A percentile compares a stretch with the other conserved stretches of the same genome.
These are phyloP conservation scores for Xestia xanthographa DNA, from an alignment of 2,888 invertebrate species.

Conservation along the genomic window DNA sequence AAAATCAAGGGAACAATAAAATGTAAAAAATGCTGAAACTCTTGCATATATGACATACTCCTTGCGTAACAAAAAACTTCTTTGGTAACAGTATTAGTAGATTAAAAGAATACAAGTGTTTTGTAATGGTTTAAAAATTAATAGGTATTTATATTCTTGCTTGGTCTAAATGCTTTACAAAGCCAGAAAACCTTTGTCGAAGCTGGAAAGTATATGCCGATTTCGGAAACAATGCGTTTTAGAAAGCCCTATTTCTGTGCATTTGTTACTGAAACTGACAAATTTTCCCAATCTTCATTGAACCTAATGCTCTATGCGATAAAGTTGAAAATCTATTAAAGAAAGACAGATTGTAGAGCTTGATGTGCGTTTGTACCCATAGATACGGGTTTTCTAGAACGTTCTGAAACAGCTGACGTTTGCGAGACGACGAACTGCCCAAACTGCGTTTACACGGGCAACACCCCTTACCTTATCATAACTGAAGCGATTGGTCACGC, in stretches of 20 bases:
- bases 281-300: too few relatives aligned
- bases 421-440: neutral
- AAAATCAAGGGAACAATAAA: neutral
- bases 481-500: neutral
- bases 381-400: neutral
- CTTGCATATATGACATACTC: slow-evolving; percentile 12
- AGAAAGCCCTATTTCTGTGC: neutral
- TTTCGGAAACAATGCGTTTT: neutral
- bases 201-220: neutral
- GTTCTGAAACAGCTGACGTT: neutral
- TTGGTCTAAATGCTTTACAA: neutral
- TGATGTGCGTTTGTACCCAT: neutral
- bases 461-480: neutral
- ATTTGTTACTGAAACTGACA: neutral
- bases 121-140: slow-evolving; percentile 7
- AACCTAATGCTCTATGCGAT: too few relatives aligned
- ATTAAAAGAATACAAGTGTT: slow-evolving; percentile 38
- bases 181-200: neutral
- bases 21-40: neutral
- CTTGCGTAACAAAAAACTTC: slow-evolving; percentile 47
- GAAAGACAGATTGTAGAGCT: too few relatives aligned
- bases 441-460: neutral
- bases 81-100: slow-evolving; percentile 67
- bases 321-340: too few relatives aligned
- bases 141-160: slow-evolving; percentile 25